Conservation (phyloP, 1,140 invertebrate genomes). For the Trichogramma pretiosum region DNA sequence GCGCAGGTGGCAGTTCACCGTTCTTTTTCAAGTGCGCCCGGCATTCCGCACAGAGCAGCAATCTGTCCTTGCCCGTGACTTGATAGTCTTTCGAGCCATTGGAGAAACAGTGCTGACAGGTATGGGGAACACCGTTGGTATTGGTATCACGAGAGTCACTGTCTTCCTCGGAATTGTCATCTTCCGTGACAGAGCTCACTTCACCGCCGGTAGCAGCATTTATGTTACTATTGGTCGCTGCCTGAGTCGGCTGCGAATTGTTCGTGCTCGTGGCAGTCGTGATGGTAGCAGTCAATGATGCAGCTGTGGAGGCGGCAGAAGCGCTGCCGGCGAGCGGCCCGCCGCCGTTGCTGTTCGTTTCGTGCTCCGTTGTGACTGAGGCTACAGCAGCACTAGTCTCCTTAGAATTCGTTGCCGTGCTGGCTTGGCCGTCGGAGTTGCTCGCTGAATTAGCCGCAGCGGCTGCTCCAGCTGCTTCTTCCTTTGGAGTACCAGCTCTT, state of each 20-base stretch:
- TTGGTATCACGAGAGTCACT: constrained; percentile 75
- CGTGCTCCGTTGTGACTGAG: constrained; percentile 30
- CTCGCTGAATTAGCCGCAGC: too few relatives aligned
- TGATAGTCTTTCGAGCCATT: constrained; percentile 54
- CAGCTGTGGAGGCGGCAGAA: constrained; percentile 30
- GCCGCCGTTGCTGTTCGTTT: constrained; percentile 45
- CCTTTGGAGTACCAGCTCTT: constrained; percentile 55
- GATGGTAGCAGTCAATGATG: constrained; percentile 31
- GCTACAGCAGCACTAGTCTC: too few relatives aligned
- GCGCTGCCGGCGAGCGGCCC: constrained; percentile 29
- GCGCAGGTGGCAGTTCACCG: constrained; percentile 63
- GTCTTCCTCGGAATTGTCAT: constrained; percentile 89
- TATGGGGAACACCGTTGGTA: constrained; percentile 41
- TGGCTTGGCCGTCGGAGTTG: constrained; percentile 41
- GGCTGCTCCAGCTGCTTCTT: too few relatives aligned
- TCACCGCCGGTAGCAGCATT: constrained; percentile 50
- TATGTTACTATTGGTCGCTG: constrained; percentile 24
- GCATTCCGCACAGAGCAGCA: constrained; percentile 74
- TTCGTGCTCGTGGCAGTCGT: constrained; percentile 31
- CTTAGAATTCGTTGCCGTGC: constrained; percentile 36
- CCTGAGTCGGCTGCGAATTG: not conserved
- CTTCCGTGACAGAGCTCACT: constrained; percentile 87
- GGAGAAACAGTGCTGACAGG: constrained; percentile 52
- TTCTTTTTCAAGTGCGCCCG: constrained; percentile 74
- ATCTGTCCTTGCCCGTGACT: constrained; percentile 67